Evolutionary conservation across 2,797 vertebrate species (phyloP).

Genomic region (Eulemur rubriventer): DNA sequence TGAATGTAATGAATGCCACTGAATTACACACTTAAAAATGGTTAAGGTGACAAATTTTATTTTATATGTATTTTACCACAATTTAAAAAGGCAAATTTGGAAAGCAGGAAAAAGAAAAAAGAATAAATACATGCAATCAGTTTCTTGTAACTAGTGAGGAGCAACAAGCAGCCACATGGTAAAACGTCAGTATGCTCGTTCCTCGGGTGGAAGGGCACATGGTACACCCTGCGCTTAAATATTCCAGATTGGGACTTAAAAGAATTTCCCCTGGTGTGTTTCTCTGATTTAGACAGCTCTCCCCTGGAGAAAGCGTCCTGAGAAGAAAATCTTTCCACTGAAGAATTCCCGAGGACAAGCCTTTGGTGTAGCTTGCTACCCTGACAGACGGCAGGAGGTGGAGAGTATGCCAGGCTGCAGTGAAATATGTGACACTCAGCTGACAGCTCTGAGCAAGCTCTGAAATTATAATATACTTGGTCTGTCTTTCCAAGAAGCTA

Average conservation of each 20-base stretch:
- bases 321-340: not conserved
- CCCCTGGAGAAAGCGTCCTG: not conserved
- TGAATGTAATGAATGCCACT: not conserved
- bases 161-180: fast-evolving
- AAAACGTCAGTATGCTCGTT: not conserved
- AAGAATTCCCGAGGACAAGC: not conserved
- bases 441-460: not conserved
- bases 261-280: not conserved
- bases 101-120: not conserved
- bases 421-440: not conserved
- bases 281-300: not conserved
- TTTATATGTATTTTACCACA: not conserved
- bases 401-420: not conserved
- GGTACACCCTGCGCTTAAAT: not conserved
- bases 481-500: not conserved
- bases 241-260: not conserved
- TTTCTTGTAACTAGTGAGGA: not conserved
- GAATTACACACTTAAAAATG: not conserved
- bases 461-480: not conserved
- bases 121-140: not conserved
- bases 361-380: not conserved
- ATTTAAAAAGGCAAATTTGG: not conserved
- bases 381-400: not conserved
- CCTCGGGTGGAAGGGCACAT: too few relatives aligned
- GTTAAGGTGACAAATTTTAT: not conserved